Evolutionary conservation across 2,797 vertebrate species (phyloP).

Genomic region (Gymnothorax reevesii): DNA sequence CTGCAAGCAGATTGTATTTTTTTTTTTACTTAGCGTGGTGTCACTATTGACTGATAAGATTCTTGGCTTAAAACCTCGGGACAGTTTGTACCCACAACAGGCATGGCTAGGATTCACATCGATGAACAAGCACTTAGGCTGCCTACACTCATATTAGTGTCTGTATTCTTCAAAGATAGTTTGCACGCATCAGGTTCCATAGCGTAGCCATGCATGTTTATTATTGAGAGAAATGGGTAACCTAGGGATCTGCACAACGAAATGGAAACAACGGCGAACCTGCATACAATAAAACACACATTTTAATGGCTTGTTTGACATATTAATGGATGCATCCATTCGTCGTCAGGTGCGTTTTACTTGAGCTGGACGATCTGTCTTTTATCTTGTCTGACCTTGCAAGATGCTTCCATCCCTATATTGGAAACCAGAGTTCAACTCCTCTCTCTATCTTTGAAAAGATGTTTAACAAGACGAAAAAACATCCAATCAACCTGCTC

Average conservation of each 20-base stretch:
- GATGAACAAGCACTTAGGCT: neutral
- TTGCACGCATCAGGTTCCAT: neutral
- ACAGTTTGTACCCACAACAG: neutral
- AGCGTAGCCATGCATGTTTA: neutral
- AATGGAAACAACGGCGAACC: neutral
- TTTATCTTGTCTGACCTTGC: neutral
- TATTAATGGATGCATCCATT: neutral
- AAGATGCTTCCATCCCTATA: neutral
- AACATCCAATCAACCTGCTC: no score
- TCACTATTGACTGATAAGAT: neutral
- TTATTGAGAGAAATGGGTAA: neutral
- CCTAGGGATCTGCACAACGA: neutral
- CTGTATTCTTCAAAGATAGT: neutral
- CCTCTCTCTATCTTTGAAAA: neutral
- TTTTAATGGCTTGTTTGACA: neutral
- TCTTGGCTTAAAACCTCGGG: neutral
- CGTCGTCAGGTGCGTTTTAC: neutral
- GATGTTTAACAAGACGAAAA: no score
- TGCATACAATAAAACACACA: neutral
- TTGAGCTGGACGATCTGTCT: neutral
- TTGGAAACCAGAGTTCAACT: neutral
- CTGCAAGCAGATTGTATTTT: neutral
- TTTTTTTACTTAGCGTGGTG: neutral
- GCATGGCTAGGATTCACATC: neutral
- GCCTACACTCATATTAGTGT: neutral